These are phyloP conservation scores for Drosophila lacertosa DNA, from an alignment of 1,140 invertebrate species.

Conservation along the genomic window DNA sequence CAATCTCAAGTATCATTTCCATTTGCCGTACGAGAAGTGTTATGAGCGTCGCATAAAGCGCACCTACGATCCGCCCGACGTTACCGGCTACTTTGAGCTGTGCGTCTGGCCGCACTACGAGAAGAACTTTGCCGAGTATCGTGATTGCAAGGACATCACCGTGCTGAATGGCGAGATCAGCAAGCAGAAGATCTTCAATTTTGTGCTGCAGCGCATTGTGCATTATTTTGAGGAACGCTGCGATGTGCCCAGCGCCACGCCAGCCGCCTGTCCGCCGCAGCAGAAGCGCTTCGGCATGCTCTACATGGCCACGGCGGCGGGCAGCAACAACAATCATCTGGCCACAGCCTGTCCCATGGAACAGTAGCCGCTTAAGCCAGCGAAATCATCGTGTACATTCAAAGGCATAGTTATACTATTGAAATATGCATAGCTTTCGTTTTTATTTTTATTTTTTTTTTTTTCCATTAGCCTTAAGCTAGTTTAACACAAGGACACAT, in stretches of 20 bases:
- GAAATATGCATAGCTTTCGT: background rate
- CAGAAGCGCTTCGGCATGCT: slow-evolving; percentile 74
- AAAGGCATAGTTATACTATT: slow-evolving; percentile 11
- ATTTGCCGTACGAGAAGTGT: slow-evolving; percentile 88
- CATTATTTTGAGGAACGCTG: slow-evolving; percentile 80
- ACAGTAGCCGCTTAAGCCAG: slow-evolving; percentile 43
- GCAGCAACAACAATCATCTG: slow-evolving; percentile 56
- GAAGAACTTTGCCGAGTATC: slow-evolving; percentile 75
- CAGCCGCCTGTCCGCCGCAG: slow-evolving; percentile 68
- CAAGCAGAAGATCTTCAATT: slow-evolving; percentile 80
- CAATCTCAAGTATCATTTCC: slow-evolving; percentile 89
- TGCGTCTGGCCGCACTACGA: slow-evolving; percentile 91
- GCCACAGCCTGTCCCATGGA: slow-evolving; percentile 75
- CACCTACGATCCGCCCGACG: slow-evolving; percentile 90
- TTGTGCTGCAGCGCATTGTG: slow-evolving; percentile 72
- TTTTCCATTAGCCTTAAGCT: slow-evolving; percentile 2
- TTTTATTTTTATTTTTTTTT: background rate
- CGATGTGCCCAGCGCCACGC: slow-evolving; percentile 51
- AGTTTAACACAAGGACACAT: slow-evolving; percentile 8
- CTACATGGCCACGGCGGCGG: slow-evolving; percentile 50
- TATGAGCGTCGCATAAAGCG: slow-evolving; percentile 86
- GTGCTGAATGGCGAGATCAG: slow-evolving; percentile 79
- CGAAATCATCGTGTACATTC: slow-evolving; percentile 4
- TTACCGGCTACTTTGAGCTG: slow-evolving; percentile 91
- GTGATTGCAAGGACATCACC: slow-evolving; percentile 78